A percentile compares a stretch with the other conserved stretches of the same genome.
These are phyloP conservation scores for Ardeotis arabs DNA, from an alignment of 2,113 vertebrate genomes.

Conservation along the genomic window DNA sequence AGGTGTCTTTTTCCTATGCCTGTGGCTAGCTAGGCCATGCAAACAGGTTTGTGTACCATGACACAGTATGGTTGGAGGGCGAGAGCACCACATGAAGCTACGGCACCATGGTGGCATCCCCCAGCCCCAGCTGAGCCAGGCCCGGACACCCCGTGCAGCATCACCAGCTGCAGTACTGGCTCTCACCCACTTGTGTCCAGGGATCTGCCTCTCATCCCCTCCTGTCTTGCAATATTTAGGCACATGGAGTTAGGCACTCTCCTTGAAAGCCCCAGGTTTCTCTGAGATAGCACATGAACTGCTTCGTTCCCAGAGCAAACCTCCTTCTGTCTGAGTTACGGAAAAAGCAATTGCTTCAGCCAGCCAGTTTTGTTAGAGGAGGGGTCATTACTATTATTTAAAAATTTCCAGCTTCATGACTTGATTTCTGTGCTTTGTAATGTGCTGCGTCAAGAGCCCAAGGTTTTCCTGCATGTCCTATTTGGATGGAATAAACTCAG, in stretches of 20 bases:
- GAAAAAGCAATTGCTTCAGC: not conserved
- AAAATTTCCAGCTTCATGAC: not conserved
- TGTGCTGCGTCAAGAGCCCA: not conserved
- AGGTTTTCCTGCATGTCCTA: not conserved
- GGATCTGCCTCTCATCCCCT: not conserved
- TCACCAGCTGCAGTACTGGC: not conserved
- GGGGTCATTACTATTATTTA: not conserved
- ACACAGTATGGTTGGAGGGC: not conserved
- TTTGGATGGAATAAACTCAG: not conserved
- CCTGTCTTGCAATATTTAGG: too few relatives aligned
- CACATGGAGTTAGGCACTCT: not conserved
- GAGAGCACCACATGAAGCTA: not conserved
- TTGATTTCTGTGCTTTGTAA: not conserved
- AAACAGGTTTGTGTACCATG: not conserved
- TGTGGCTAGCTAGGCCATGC: not conserved
- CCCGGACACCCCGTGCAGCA: rapidly evolving
- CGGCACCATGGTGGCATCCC: rapidly evolving
- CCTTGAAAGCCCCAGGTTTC: not conserved
- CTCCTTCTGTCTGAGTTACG: rapidly evolving
- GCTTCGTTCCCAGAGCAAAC: not conserved
- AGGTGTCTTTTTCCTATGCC: not conserved
- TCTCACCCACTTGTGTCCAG: not conserved
- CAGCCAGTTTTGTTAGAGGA: not conserved
- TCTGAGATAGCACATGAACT: too few relatives aligned
- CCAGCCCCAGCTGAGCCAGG: not conserved